These are phyloP conservation scores for Grammomys surdaster DNA, from an alignment of 2,113 vertebrate species.

Conservation along the genomic window DNA sequence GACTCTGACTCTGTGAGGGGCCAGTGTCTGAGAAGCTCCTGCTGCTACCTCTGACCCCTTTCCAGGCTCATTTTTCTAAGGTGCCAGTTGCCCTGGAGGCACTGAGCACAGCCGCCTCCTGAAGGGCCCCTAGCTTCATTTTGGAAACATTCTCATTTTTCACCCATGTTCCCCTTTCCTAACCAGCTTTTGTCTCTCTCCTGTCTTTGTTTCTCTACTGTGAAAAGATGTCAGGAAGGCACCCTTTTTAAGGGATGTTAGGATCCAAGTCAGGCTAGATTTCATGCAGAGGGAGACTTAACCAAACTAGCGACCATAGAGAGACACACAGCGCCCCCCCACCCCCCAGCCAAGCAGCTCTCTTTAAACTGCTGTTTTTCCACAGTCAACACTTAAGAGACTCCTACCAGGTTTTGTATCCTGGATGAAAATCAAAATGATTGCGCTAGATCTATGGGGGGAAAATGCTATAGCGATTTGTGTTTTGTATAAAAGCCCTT, in stretches of 20 bases:
- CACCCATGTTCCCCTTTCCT: constrained; percentile 58
- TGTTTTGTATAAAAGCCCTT: constrained; percentile 46
- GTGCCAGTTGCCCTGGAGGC: constrained; percentile 65
- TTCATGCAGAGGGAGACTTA: constrained; percentile 26
- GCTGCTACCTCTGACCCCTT: constrained; percentile 27
- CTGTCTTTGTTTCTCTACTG: constrained; percentile 74
- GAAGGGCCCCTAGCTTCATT: constrained; percentile 49
- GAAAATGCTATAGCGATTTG: constrained; percentile 3
- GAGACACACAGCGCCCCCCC: background rate
- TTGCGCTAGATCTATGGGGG: background rate
- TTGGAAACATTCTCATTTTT: constrained; percentile 78
- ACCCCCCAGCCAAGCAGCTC: constrained; percentile 9
- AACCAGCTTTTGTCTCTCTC: constrained; percentile 70
- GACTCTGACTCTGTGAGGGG: constrained; percentile 70
- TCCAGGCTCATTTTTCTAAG: constrained; percentile 71
- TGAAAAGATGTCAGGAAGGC: constrained; percentile 71
- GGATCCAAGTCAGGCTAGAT: background rate
- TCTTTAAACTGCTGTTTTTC: background rate
- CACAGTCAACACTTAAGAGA: background rate
- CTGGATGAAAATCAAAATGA: constrained; percentile 7
- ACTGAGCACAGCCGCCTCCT: background rate
- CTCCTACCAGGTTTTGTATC: constrained; percentile 48
- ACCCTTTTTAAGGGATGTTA: constrained; percentile 51
- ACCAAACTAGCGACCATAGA: background rate
- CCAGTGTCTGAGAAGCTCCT: constrained; percentile 59